Evolutionary conservation across 1,140 invertebrate genomes (phyloP).

Genomic region (Drosophila willistoni): DNA sequence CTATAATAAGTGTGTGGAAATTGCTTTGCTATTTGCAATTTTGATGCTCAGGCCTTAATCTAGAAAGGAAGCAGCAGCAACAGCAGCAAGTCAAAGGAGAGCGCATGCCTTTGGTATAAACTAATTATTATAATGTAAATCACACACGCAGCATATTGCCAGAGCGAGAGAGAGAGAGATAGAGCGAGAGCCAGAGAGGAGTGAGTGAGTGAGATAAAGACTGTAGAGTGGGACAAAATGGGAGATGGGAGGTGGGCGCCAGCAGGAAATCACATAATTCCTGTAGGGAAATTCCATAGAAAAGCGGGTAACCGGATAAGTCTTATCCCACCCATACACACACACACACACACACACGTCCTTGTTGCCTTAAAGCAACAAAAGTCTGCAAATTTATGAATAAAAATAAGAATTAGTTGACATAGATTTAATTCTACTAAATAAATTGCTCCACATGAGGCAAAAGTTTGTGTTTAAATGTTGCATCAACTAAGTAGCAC

Average conservation of each 20-base stretch:
- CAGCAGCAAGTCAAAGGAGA: slow-evolving; percentile 17
- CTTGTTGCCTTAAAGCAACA: neutral
- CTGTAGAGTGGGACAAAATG: no score
- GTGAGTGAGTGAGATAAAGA: neutral
- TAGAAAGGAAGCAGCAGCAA: neutral
- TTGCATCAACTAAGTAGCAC: neutral
- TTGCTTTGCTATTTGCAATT: slow-evolving; percentile 69
- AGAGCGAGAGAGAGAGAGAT: neutral
- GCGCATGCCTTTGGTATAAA: slow-evolving; percentile 53
- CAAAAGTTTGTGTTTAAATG: no score
- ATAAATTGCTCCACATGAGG: no score
- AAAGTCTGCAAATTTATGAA: neutral
- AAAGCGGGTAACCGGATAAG: slow-evolving; percentile 2
- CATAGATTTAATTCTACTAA: neutral
- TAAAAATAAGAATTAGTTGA: neutral
- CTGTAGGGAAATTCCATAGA: slow-evolving; percentile 13
- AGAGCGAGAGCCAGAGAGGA: neutral
- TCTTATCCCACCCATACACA: neutral
- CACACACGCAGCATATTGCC: slow-evolving; percentile 40
- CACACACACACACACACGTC: slow-evolving; percentile 11
- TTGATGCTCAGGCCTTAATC: slow-evolving; percentile 45
- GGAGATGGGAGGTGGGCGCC: neutral
- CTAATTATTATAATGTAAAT: slow-evolving; percentile 71
- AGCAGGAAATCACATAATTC: slow-evolving; percentile 9
- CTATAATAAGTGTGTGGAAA: slow-evolving; percentile 63